Percentiles rank a stretch among this genome's conserved stretches.
Evolutionary conservation across 1,140 invertebrate genomes (phyloP).

Genomic region (Macrotrachela quadricornifera): DNA sequence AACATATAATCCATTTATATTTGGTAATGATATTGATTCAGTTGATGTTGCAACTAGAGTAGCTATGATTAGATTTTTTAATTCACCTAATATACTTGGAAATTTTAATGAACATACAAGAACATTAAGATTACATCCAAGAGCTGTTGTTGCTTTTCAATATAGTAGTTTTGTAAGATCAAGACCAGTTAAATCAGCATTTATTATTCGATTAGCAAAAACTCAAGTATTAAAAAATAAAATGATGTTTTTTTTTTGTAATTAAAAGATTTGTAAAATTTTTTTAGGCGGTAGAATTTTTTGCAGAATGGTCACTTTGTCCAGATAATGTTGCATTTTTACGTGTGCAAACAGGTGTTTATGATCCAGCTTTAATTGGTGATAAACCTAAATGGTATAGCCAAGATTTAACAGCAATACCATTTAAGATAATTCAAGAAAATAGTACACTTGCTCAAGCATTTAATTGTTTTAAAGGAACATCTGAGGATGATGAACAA

Average conservation of each 20-base stretch:
- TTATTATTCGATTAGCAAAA: conserved; percentile 65
- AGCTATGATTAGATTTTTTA: conserved; percentile 96
- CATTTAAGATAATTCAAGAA: conserved; percentile 73
- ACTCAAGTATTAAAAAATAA: conserved; percentile 40
- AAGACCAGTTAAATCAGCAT: conserved; percentile 54
- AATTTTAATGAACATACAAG: conserved; percentile 94
- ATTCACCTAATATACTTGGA: conserved; percentile 79
- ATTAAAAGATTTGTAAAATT: background rate
- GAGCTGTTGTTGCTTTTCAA: conserved; percentile 95
- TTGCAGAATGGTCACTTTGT: conserved; percentile 88
- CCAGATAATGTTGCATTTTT: conserved; percentile 90
- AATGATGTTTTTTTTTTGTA: background rate
- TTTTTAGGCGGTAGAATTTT: conserved; percentile 72
- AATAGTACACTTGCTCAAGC: conserved; percentile 53
- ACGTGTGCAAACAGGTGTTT: conserved; percentile 77
- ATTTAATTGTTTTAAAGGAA: conserved; percentile 45
- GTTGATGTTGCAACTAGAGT: conserved; percentile 94
- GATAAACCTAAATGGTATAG: conserved; percentile 79
- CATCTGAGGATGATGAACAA: conserved; percentile 35
- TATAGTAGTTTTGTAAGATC: conserved; percentile 89
- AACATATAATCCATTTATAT: conserved; percentile 61
- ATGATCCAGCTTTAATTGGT: conserved; percentile 76
- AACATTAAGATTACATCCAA: conserved; percentile 76
- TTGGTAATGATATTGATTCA: conserved; percentile 84
- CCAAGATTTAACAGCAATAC: conserved; percentile 38